phyloP scores from a whole-genome alignment of 1,140 invertebrate genomes.

The Parasteatoda tepidariorum region DNA sequence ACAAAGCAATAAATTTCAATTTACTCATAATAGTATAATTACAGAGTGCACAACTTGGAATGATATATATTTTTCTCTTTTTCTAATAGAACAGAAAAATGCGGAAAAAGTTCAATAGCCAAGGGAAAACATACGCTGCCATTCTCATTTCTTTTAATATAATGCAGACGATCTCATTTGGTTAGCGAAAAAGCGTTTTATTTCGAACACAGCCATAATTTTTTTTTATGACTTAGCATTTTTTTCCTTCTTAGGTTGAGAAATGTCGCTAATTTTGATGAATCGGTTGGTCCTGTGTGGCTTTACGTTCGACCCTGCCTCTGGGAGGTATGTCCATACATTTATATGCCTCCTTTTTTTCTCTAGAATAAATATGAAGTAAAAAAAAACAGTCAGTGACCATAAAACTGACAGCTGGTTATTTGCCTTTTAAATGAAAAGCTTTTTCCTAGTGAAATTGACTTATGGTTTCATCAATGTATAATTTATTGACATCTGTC shows the following conservation, averaged over 20 bases:
- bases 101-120: background rate
- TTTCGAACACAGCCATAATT: background rate
- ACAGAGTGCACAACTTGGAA: too few relatives aligned
- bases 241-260: background rate
- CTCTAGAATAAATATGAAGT: too few relatives aligned
- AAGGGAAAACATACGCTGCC: background rate
- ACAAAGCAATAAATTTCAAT: background rate
- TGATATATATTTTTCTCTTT: background rate
- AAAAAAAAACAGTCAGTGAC: too few relatives aligned
- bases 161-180: background rate
- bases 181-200: background rate
- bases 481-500: too few relatives aligned
- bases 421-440: too few relatives aligned
- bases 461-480: too few relatives aligned
- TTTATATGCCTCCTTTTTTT: too few relatives aligned
- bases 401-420: too few relatives aligned
- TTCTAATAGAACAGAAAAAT: background rate
- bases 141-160: background rate
- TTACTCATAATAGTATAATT: background rate
- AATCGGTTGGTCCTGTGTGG: background rate
- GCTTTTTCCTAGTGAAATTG: too few relatives aligned
- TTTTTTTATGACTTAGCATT: background rate
- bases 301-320: background rate
- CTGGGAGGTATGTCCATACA: too few relatives aligned
- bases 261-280: background rate